Evolutionary conservation across 2,888 invertebrate genomes (phyloP).

Genomic region (Ceratothoa steindachneri): DNA sequence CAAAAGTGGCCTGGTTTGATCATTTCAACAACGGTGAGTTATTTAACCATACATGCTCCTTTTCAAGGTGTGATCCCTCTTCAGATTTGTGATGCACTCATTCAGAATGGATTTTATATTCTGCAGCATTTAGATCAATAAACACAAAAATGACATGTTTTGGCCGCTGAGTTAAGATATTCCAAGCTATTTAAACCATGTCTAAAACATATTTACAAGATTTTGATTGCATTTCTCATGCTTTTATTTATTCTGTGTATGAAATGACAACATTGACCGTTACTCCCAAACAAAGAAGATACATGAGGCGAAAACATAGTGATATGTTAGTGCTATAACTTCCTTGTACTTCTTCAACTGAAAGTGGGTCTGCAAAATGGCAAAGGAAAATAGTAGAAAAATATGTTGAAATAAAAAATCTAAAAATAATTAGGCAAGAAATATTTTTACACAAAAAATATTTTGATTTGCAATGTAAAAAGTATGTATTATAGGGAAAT

Average conservation of each 20-base stretch:
- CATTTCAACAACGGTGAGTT: too few relatives aligned
- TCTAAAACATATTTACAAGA: not conserved
- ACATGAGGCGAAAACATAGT: not conserved
- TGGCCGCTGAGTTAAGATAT: too few relatives aligned
- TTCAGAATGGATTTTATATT: too few relatives aligned
- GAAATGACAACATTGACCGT: not conserved
- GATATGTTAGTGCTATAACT: not conserved
- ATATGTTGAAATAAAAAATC: not conserved
- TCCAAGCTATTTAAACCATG: not conserved
- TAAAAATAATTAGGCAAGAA: not conserved
- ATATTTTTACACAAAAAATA: not conserved
- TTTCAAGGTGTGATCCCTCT: too few relatives aligned
- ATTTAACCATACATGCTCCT: too few relatives aligned
- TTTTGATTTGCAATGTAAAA: not conserved
- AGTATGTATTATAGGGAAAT: not conserved
- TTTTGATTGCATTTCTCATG: conserved; percentile 6
- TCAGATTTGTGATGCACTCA: too few relatives aligned
- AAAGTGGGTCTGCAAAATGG: too few relatives aligned
- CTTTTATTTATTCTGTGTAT: not conserved
- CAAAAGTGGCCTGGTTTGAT: too few relatives aligned
- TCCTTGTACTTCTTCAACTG: conserved; percentile 1
- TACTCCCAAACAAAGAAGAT: not conserved
- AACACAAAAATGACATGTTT: too few relatives aligned
- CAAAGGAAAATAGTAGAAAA: too few relatives aligned
- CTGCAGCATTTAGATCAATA: too few relatives aligned